phyloP scores from a whole-genome alignment of 1,140 invertebrate species.

The Eriosoma lanigerum region DNA sequence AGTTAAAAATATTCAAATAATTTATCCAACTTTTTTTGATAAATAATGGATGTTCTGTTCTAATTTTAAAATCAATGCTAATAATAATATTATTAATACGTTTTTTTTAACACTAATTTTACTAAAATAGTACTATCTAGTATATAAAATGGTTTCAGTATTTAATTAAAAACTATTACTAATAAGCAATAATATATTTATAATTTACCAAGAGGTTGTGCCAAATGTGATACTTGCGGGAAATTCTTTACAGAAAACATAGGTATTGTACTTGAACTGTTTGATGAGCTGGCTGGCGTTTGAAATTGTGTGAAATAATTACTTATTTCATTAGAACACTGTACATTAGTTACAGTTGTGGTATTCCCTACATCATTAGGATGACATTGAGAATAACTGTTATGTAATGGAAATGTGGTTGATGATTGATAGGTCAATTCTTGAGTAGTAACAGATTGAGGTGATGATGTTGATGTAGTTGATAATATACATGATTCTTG shows the following conservation, averaged over 20 bases:
- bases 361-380: neutral
- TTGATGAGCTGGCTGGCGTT: constrained; percentile 9
- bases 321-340: constrained; percentile 30
- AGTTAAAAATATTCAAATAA: too few relatives aligned
- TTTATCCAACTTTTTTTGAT: too few relatives aligned
- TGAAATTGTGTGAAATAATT: constrained; percentile 38
- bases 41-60: too few relatives aligned
- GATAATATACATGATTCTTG: neutral
- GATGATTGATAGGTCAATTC: neutral
- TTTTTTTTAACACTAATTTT: too few relatives aligned
- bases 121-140: too few relatives aligned
- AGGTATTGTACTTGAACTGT: constrained; percentile 31
- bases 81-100: too few relatives aligned
- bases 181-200: neutral
- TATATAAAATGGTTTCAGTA: too few relatives aligned
- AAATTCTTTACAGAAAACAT: constrained; percentile 50
- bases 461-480: neutral
- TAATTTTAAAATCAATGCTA: too few relatives aligned
- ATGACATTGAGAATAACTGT: constrained; percentile 6
- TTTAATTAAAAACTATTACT: too few relatives aligned
- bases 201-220: constrained; percentile 38
- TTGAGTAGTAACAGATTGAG: neutral
- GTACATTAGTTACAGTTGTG: neutral
- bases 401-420: neutral
- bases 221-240: constrained; percentile 29